phyloP scores from a whole-genome alignment of 2,888 invertebrate genomes.

The Trilocha varians region DNA sequence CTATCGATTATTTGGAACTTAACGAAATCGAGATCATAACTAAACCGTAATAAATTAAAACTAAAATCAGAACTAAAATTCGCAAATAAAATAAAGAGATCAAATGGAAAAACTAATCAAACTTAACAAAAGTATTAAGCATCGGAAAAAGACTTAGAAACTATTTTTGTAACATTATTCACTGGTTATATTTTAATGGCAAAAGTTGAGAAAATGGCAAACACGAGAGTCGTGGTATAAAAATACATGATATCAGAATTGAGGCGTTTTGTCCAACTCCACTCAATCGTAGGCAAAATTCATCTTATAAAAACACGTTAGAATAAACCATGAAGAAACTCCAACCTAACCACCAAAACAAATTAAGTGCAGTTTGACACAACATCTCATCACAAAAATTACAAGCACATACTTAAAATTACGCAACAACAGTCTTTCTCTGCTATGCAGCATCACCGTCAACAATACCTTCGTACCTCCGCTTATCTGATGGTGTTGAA shows the following conservation, averaged over 20 bases:
- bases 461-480: slow-evolving; percentile 66
- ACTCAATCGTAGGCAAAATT: slow-evolving; percentile 62
- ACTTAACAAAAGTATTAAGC: slow-evolving; percentile 53
- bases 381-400: slow-evolving; percentile 53
- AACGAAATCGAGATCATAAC: slow-evolving; percentile 44
- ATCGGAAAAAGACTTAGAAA: neutral
- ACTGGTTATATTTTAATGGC: slow-evolving; percentile 17
- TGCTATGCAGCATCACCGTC: slow-evolving; percentile 69
- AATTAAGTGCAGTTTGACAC: slow-evolving; percentile 73
- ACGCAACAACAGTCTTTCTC: slow-evolving; percentile 66
- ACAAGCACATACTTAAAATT: slow-evolving; percentile 59
- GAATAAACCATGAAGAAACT: slow-evolving; percentile 35
- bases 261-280: slow-evolving; percentile 69
- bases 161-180: slow-evolving; percentile 20
- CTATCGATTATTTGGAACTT: no score
- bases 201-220: slow-evolving; percentile 17
- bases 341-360: slow-evolving; percentile 57
- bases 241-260: slow-evolving; percentile 6
- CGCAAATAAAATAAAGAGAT: slow-evolving; percentile 50
- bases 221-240: no score
- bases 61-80: slow-evolving; percentile 66
- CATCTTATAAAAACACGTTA: slow-evolving; percentile 33
- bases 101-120: slow-evolving; percentile 61
- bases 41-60: slow-evolving; percentile 66
- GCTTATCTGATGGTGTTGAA: slow-evolving; percentile 71